phyloP scores from a whole-genome alignment of 2,113 vertebrate genomes.

The Acanthisitta chloris region DNA sequence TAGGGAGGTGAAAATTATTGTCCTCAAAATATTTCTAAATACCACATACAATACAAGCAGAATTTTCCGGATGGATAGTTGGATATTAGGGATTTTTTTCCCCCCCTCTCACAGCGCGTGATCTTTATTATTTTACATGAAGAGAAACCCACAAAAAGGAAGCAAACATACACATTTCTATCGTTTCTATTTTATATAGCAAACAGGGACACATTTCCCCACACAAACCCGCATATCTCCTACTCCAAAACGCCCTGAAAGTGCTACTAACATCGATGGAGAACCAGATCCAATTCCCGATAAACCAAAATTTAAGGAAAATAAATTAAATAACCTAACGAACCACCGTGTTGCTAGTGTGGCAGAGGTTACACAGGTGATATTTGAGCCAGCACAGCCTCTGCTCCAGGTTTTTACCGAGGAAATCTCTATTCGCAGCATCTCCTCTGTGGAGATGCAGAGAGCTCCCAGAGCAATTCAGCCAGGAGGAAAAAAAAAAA shows the following conservation, averaged over 20 bases:
- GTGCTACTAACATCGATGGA: not conserved
- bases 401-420: not conserved
- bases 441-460: not conserved
- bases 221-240: not conserved
- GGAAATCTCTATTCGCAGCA: not conserved
- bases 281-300: not conserved
- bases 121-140: not conserved
- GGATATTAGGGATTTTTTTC: not conserved
- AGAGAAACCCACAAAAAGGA: not conserved
- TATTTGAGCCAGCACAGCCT: not conserved
- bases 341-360: not conserved
- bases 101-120: accelerated
- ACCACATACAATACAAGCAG: not conserved
- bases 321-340: not conserved
- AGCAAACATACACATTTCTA: not conserved
- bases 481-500: accelerated
- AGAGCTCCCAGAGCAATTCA: not conserved
- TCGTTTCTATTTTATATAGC: not conserved
- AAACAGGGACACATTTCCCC: not conserved
- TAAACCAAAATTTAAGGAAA: too few species aligned
- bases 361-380: not conserved
- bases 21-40: not conserved
- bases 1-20: not conserved
- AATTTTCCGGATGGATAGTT: not conserved
- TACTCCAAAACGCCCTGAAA: not conserved